Base-by-base conservation (phyloP, 2,797 vertebrate species). In the Kryptolebias ocellatus region DNA sequence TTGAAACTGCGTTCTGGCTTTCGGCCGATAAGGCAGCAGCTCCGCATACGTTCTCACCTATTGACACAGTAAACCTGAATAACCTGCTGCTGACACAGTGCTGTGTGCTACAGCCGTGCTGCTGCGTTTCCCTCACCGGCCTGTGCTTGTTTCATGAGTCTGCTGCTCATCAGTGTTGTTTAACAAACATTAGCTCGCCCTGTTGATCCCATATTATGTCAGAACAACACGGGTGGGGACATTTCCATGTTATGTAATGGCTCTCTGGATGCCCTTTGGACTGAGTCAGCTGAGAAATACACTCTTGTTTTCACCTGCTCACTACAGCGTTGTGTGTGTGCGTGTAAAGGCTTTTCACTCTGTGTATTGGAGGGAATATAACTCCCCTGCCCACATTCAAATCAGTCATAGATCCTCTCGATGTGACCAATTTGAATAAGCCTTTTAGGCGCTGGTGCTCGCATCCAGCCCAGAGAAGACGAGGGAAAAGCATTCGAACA, bases 191-290 rank as follows among this genome's bases (percentile, higher is more conserved):
- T 80, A 64, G 49, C 76, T 47, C 12, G 63, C 57, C 53, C 72
- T 16, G 29, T 61, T 79, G 71, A 79, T 76, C 62, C 55, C 51
- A 55, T 57, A 78, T 87, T 90, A 87, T 91, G 87, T 91, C 86
- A 90, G 78, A 74, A 27, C 73, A 57, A 68, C 64, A 64, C 4
- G 52, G 71, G 37, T 50, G 7, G 60, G 45, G 65, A 39, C 73
- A 72, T 83, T 76, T 87, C 52, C 57, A 54, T 70, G 86, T 92
- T 92, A 87, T 75, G 85, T 81, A 92, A 92, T 64, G 44, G 37
- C 77, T 78, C 64, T 79, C 72, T 78, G 67, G 64, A 2, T 74
- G 87, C 62, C 86, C 89, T 92, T 90, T 85, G 78, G 70, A 85
- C 80, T 24, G 61, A 67, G 71, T 86, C 82, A 80, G 73, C 78